Evolutionary conservation across 2,888 invertebrate species (phyloP).

Genomic region (Troglohyphantes excavatus): DNA sequence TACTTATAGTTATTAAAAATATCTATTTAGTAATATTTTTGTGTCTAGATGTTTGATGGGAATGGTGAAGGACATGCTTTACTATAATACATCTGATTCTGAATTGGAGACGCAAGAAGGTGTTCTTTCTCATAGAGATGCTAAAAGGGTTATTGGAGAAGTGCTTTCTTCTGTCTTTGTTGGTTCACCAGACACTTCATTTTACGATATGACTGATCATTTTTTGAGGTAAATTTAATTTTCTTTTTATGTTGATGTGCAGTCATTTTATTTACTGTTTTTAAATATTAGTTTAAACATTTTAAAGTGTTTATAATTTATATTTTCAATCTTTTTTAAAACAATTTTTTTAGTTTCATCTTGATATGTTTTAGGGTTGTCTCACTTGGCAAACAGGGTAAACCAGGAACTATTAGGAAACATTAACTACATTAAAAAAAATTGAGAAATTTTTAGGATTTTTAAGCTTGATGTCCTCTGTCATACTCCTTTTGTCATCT

Average conservation of each 20-base stretch:
- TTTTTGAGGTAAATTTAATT: conserved; percentile 85
- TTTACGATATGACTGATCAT: conserved; percentile 89
- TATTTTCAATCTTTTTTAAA: too few relatives aligned
- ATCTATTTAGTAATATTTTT: not conserved
- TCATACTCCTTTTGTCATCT: too few relatives aligned
- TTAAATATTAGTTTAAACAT: too few relatives aligned
- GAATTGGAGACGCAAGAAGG: conserved; percentile 84
- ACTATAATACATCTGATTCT: not conserved
- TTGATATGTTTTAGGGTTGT: too few relatives aligned
- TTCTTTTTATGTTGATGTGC: not conserved
- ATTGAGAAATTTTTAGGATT: too few relatives aligned
- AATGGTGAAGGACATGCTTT: conserved; percentile 91
- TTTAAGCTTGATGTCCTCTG: too few relatives aligned
- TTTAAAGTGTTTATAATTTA: not conserved
- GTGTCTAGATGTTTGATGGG: conserved; percentile 88
- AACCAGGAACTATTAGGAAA: too few relatives aligned
- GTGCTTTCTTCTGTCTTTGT: conserved; percentile 89
- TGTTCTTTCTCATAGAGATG: conserved; percentile 88
- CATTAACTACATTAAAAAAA: too few relatives aligned
- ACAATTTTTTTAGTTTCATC: not conserved
- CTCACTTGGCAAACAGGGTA: too few relatives aligned
- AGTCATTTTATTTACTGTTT: too few relatives aligned
- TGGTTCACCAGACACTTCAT: conserved; percentile 87
- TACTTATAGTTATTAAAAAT: too few relatives aligned
- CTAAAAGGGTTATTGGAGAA: conserved; percentile 89